Conservation (phyloP, 2,113 vertebrate species). For the Scomber colias region DNA sequence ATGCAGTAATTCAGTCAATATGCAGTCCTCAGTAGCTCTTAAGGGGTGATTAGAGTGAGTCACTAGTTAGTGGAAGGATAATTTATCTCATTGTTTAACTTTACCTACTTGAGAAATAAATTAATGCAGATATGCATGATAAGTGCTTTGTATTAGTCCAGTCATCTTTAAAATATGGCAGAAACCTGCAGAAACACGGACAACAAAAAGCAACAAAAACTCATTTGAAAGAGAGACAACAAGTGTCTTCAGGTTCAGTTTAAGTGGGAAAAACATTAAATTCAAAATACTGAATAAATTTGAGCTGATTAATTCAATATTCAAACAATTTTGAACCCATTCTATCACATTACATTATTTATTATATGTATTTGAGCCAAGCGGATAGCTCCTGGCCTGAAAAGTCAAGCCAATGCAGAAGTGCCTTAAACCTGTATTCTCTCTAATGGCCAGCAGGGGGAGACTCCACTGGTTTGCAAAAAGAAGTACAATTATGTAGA, state of each 20-base stretch:
- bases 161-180: too few relatives aligned
- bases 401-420: not conserved
- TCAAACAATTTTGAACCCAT: not conserved
- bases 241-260: constrained; percentile 15
- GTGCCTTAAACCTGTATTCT: too few relatives aligned
- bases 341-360: constrained; percentile 16
- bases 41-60: not conserved
- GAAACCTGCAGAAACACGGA: not conserved
- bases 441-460: too few relatives aligned
- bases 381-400: too few relatives aligned
- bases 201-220: not conserved
- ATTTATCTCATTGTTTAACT: not conserved
- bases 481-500: too few relatives aligned
- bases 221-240: not conserved
- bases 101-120: not conserved
- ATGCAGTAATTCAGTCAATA: constrained; percentile 11
- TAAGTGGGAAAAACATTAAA: constrained; percentile 13
- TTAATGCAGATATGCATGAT: not conserved
- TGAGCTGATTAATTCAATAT: not conserved
- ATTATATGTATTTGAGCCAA: not conserved
- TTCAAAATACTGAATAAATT: constrained; percentile 14
- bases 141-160: not conserved
- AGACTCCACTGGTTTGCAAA: too few relatives aligned
- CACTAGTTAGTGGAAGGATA: not conserved
- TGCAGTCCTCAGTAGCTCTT: not conserved